Evolutionary conservation across 2,888 invertebrate genomes (phyloP).

Genomic region (Gonocerus acuteangulatus): DNA sequence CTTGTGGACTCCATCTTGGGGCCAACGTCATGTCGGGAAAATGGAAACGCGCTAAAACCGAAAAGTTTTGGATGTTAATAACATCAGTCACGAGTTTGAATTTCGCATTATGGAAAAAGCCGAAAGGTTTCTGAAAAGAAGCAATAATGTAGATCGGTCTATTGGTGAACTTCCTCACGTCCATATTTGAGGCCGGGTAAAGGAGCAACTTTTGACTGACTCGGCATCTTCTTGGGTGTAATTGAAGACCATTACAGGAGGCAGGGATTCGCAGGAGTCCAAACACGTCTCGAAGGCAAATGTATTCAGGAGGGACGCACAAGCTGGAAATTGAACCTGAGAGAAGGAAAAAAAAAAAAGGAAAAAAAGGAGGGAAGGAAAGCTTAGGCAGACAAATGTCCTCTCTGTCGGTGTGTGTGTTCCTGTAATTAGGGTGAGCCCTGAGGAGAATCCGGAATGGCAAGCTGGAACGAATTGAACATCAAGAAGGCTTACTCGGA

Average conservation of each 20-base stretch:
- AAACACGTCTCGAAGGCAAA: constrained; percentile 18
- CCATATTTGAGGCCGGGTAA: background rate
- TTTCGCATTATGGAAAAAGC: too few species aligned
- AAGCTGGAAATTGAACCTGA: background rate
- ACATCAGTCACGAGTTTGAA: too few species aligned
- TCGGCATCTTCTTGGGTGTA: constrained; percentile 4
- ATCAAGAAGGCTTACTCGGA: too few species aligned
- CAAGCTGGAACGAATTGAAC: too few species aligned
- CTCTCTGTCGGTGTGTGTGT: background rate
- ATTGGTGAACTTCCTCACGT: constrained; percentile 15
- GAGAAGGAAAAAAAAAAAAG: background rate
- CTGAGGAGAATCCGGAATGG: background rate
- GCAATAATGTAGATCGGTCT: background rate
- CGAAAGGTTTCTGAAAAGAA: background rate
- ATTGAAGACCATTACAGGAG: background rate
- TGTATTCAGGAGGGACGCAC: constrained; percentile 5
- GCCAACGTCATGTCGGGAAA: too few species aligned
- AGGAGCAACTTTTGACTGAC: constrained; percentile 6
- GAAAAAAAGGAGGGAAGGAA: background rate
- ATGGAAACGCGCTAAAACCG: too few species aligned
- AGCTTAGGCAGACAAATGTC: constrained; percentile 2
- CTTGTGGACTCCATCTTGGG: too few species aligned
- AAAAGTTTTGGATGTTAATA: too few species aligned
- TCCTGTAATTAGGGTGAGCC: background rate
- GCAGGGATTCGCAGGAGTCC: constrained; percentile 2